A percentile compares a stretch with the other conserved stretches of the same genome.
phyloP scores from a whole-genome alignment of 1,140 invertebrate genomes.

The Muscidifurax raptorellus region DNA sequence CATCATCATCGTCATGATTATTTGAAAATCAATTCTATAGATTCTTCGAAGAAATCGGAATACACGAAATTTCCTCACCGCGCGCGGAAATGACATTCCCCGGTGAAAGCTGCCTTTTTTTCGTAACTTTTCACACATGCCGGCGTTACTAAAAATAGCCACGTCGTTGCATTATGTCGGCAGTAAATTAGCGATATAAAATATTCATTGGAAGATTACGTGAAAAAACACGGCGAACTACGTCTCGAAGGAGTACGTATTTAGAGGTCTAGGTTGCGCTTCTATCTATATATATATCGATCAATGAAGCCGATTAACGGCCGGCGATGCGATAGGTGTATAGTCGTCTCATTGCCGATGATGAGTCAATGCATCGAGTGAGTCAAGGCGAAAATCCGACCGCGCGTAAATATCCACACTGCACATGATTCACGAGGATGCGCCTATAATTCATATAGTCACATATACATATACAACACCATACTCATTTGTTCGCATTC shows the following conservation, averaged over 20 bases:
- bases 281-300: neutral
- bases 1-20: no score
- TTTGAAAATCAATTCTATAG: neutral
- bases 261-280: neutral
- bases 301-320: neutral
- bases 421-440: neutral
- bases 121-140: neutral
- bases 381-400: neutral
- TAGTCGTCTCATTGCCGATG: neutral
- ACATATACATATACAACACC: neutral
- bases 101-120: neutral
- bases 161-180: neutral
- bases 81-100: neutral
- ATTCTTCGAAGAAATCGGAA: neutral
- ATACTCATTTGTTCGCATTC: neutral
- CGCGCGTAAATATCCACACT: neutral
- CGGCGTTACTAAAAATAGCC: neutral
- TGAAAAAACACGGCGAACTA: neutral
- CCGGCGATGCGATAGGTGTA: neutral
- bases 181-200: no score
- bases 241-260: neutral
- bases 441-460: neutral
- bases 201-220: no score
- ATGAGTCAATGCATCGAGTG: neutral
- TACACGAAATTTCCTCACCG: neutral